Evolutionary conservation across 2,113 vertebrate genomes (phyloP), one percentile per base, ranked within the genome.

Genomic region (Hypanus sabinus): DNA sequence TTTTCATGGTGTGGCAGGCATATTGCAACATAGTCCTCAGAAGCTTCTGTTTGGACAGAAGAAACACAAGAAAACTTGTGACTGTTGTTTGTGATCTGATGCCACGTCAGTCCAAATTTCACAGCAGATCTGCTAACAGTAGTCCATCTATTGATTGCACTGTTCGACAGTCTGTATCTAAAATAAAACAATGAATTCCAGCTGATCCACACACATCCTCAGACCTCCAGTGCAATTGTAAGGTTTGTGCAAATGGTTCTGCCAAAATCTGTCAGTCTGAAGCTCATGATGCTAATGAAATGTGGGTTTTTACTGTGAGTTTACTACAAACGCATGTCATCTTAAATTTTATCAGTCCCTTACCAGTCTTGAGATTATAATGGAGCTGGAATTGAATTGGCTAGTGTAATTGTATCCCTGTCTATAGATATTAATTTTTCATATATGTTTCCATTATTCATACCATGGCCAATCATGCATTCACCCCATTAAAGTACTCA

Each of bases 401-500:
- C 38, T 73, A 55, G 91, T 71, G 91, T 55, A 68, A 75, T 73
- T 93, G 91, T 75, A 93, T 93, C 91, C 68, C 55, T 75, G 24
- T 71, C 22, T 20, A 73, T 46, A 55, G 38, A 75, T 27, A 93
- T 93, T 93, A 93, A 93, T 93, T 14, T 93, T 93, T 93, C 91
- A 93, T 16, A 71, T 92, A 93, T 38, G 71, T 81, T 38, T 93
- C 91, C 91, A 93, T 93, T 93, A 93, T 93, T 93, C 24, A 93
- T 93, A 55, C 36, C 91, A 75, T 46, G 70, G 38, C 91, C 65
- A 93, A 38, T 93, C 91, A 75, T 46, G 91, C 91, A 93, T 75
- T 93, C 38, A 36, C 55, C 22, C 83, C 83, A 87, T 87, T 87
- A 87, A 75, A 38, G 36, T 73, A 73, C 91, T 93, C 91, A 73